Evolutionary conservation across 2,797 vertebrate species (phyloP).

Genomic region (Sebastes minor): DNA sequence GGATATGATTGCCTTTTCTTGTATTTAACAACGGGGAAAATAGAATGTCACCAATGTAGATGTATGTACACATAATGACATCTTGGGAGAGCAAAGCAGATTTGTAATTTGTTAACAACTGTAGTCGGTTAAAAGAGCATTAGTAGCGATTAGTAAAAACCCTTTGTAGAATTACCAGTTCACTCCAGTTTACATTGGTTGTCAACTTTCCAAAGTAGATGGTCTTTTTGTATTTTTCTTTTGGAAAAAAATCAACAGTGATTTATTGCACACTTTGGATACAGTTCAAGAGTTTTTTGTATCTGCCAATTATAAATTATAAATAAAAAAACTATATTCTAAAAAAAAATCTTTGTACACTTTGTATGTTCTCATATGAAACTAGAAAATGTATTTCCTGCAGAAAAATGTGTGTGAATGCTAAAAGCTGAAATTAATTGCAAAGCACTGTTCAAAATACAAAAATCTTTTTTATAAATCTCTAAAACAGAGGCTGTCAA

Average conservation of each 20-base stretch:
- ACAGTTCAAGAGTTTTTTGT: constrained; percentile 96
- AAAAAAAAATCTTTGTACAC: constrained; percentile 32
- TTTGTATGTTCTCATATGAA: neutral
- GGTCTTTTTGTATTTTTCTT: constrained; percentile 85
- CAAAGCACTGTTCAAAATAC: too few relatives aligned
- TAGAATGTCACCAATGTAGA: constrained; percentile 77
- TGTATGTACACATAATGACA: constrained; percentile 76
- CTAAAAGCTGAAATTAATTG: too few relatives aligned
- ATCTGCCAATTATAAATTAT: constrained; percentile 96
- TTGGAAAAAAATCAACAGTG: constrained; percentile 87
- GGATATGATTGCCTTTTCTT: constrained; percentile 85
- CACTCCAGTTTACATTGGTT: constrained; percentile 91
- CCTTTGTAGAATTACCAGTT: constrained; percentile 86
- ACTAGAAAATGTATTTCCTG: too few relatives aligned
- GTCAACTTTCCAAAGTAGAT: constrained; percentile 90
- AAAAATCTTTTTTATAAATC: too few relatives aligned
- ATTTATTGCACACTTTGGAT: constrained; percentile 99
- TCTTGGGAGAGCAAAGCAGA: constrained; percentile 77
- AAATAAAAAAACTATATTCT: constrained; percentile 93
- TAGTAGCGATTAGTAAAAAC: constrained; percentile 83
- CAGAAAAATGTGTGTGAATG: too few relatives aligned
- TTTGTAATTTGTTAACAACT: constrained; percentile 72
- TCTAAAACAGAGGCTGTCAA: too few relatives aligned
- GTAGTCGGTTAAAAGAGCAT: constrained; percentile 80
- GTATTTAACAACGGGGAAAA: constrained; percentile 74